Percentiles rank a stretch among this genome's conserved stretches.
phyloP scores from a whole-genome alignment of 1,140 invertebrate species.

The Drosophila miranda region DNA sequence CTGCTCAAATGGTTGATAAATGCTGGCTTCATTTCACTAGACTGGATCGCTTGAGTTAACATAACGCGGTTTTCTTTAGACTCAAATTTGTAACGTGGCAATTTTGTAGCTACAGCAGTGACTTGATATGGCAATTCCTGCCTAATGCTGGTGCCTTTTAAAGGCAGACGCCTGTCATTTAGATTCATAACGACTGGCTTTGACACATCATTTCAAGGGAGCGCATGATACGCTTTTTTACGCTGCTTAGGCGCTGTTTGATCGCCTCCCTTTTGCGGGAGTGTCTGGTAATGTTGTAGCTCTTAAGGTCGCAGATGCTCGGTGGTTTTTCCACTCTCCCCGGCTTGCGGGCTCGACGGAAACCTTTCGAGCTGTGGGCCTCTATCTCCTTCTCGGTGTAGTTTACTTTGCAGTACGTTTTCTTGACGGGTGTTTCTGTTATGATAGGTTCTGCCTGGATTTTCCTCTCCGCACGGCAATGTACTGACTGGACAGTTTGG shows the following conservation, averaged over 20 bases:
- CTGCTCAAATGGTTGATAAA: no score
- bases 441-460: not conserved
- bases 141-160: no score
- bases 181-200: not conserved
- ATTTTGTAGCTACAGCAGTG: no score
- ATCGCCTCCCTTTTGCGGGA: constrained; percentile 35
- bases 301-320: constrained; percentile 43
- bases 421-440: not conserved
- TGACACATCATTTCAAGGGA: constrained; percentile 25
- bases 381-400: constrained; percentile 1
- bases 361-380: not conserved
- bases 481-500: no score
- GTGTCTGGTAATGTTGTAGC: constrained; percentile 54
- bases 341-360: not conserved
- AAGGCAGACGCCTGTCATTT: not conserved
- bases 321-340: not conserved
- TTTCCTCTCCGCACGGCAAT: no score
- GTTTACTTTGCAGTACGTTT: constrained; percentile 1
- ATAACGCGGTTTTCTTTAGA: no score
- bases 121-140: not conserved
- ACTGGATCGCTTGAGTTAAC: no score
- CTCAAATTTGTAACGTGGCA: no score
- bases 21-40: no score
- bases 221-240: constrained; percentile 55
- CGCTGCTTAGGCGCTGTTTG: constrained; percentile 23